A percentile compares a stretch with the other conserved stretches of the same genome.
These are phyloP conservation scores for Eupithecia pulchellata DNA, from an alignment of 2,888 invertebrate genomes.

Conservation along the genomic window DNA sequence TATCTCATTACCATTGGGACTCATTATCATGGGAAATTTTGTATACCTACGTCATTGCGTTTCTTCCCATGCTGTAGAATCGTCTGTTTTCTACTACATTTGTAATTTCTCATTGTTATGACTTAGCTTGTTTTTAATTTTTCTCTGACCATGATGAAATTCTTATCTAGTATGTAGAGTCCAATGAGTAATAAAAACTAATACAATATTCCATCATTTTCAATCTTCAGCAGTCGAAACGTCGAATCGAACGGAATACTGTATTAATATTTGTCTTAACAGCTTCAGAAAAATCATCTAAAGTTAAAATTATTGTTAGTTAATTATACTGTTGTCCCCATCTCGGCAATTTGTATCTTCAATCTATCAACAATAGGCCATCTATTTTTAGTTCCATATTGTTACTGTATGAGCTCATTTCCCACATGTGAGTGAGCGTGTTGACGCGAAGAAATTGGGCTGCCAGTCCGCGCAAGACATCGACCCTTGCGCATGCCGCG, in stretches of 20 bases:
- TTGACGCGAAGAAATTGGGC: conserved; percentile 69
- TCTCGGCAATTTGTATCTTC: conserved; percentile 34
- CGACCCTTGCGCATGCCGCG: conserved; percentile 62
- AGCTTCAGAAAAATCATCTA: too few species aligned
- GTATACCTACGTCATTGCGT: conserved; percentile 46
- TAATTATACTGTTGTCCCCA: not conserved
- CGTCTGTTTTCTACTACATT: conserved; percentile 23
- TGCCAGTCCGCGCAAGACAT: conserved; percentile 73
- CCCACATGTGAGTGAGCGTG: conserved; percentile 57
- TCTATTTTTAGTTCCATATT: conserved; percentile 53
- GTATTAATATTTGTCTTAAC: too few species aligned
- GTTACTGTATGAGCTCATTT: conserved; percentile 48
- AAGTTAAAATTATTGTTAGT: too few species aligned
- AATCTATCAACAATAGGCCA: conserved; percentile 46
- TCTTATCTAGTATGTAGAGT: not conserved
- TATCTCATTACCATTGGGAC: conserved; percentile 46
- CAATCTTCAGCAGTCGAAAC: not conserved
- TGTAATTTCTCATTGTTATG: conserved; percentile 15
- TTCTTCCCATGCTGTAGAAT: conserved; percentile 49
- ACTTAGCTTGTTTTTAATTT: not conserved
- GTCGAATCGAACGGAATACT: too few species aligned
- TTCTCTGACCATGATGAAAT: not conserved
- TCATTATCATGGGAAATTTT: conserved; percentile 59
- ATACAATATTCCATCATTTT: not conserved
- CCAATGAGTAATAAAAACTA: not conserved